Evolutionary conservation across 1,140 invertebrate species (phyloP), one percentile per base, ranked within the genome.

Genomic region (Helicoverpa armigera): DNA sequence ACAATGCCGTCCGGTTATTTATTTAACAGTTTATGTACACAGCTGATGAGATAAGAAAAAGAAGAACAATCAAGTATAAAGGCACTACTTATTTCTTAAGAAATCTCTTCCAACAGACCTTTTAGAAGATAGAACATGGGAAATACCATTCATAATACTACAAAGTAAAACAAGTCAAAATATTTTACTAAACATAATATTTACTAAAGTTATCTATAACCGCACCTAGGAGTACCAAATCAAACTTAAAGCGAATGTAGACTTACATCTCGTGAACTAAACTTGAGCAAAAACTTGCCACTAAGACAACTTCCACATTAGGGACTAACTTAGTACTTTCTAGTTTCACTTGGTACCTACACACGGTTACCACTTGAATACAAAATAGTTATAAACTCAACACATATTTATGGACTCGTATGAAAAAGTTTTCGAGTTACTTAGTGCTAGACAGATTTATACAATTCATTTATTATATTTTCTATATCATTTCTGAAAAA

Each of bases 241-340:
- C 16, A 4, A 67, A 67, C 35, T 67, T 48, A 11, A 50, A 48
- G 9, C n/a, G 43, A 67, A n/a, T 48, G 7, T 3, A 14, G n/a
- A 12, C 14, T 50, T 48, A 43, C n/a, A 18, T 67, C 10, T 35
- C 48, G n/a, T 67, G 35, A 48, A n/a, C 63, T 67, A 16, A 67
- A 50, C 35, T 65, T 65, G 5, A 60, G 61, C 43, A 16, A 65
- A 48, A 65, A 43, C 11, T 18, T 48, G 9, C n/a, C 35, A 67
- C 63, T 18, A 48, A 16, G 43, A 67, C 63, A 16, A 18, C 35
- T 67, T 67, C 14, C 16, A 67, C 63, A 50, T 67, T 48, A 18
- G 43, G 63, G 43, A 67, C 63, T 50, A 67, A 67, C 63, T 67
- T 67, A 67, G 63, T 67, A 67, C 63, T 67, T 67, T 67, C 63